Evolutionary conservation across 2,113 vertebrate genomes (phyloP).

Genomic region (Rhynchopsitta pachyrhyncha): DNA sequence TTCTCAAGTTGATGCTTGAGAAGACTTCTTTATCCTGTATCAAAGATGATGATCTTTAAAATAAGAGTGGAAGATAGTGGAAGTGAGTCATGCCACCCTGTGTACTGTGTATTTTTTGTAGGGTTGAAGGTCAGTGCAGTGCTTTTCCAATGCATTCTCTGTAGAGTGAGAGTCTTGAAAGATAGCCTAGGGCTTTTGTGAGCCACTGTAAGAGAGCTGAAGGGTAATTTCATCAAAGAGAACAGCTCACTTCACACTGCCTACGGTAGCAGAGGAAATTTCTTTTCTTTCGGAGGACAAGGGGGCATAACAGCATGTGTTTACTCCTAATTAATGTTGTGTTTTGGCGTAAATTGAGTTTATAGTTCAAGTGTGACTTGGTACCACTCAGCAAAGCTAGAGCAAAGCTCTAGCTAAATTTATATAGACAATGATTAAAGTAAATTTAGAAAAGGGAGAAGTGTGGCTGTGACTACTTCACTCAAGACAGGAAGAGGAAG

Average conservation of each 20-base stretch:
- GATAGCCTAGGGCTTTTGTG: not conserved
- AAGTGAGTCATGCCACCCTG: not conserved
- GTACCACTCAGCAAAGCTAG: not conserved
- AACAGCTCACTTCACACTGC: not conserved
- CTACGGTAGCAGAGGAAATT: not conserved
- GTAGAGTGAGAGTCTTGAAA: not conserved
- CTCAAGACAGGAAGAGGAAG: constrained; percentile 17
- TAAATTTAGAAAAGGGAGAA: not conserved
- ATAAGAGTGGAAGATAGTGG: not conserved
- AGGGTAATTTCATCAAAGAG: not conserved
- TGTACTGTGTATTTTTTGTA: not conserved
- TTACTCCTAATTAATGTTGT: not conserved
- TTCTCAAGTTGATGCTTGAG: not conserved
- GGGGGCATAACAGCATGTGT: not conserved
- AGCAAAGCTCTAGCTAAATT: not conserved
- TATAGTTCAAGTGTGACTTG: not conserved
- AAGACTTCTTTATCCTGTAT: not conserved
- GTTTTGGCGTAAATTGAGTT: not conserved
- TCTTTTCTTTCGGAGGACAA: not conserved
- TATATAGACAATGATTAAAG: not conserved
- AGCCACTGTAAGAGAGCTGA: accelerated
- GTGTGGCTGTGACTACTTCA: not conserved
- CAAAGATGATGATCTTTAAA: not conserved
- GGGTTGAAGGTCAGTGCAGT: not conserved
- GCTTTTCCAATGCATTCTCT: not conserved